Base-by-base conservation (phyloP, 2,888 invertebrate species). In the Tetragonisca angustula region DNA sequence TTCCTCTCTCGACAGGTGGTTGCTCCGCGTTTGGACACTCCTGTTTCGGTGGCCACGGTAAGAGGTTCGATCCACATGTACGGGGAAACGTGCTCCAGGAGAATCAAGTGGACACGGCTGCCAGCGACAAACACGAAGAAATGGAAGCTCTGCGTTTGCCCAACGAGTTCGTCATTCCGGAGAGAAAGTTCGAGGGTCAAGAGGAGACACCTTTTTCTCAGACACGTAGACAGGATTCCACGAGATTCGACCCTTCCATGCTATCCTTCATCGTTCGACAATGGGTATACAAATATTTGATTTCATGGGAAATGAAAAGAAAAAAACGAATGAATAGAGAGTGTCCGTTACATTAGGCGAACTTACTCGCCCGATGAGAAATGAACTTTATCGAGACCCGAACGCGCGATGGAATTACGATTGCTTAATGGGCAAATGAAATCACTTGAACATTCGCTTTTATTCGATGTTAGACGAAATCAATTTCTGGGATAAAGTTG, bases 31-130 rank as follows among this genome's bases (percentile, higher is more conserved):
- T 96, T 88, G 97, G 97, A 0, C 97, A 97, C 91, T 97, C 97
- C 2, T 97, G 97, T 93, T 97, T 96, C 91, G 97, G 97, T 0
- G 97, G 97, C 0, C 97, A 97, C 91, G 97, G 97, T 9, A 97
- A 97, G 92, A 95, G 97, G 83, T 96, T 96, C 11, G 91, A 91
- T 72, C 87, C 89, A 17, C 95, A 95, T 13, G 95, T 95, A 76
- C 91, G 94, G 2, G 89, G 94, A 0, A 91, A 93, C 36, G 91
- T 90, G 24, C 80, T 90, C 19, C 80, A 88, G 59, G 91, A 88
- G 4, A 92, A 90, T 32, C 56, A 59, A 59, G 0, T 5, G 13
- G 91, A 93, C 83, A 91, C 87, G 21, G 91, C 89, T 27, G 85
- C 32, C 43, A 79, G 15, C 24, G 79, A 76, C 13, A 89, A 76